Evolutionary conservation across 1,140 invertebrate genomes (phyloP).

Genomic region (Drosophila baimaii): DNA sequence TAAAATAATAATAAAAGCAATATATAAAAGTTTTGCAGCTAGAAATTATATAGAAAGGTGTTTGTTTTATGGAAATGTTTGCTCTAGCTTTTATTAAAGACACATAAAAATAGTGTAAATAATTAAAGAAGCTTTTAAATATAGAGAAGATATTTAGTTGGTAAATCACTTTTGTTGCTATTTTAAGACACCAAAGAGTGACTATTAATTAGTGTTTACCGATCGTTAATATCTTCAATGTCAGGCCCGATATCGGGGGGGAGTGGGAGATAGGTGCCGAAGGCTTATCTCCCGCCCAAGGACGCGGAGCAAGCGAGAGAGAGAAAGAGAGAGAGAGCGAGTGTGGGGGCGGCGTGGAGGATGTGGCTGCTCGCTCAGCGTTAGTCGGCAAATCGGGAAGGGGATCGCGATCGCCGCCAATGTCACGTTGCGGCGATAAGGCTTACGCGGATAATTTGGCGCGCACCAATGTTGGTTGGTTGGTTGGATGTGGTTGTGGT

Average conservation of each 20-base stretch:
- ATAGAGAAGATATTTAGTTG: not conserved
- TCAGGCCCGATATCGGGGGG: not conserved
- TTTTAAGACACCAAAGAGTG: not conserved
- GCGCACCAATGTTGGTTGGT: not conserved
- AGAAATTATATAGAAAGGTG: not conserved
- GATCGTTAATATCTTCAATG: not conserved
- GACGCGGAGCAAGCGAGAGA: too few relatives aligned
- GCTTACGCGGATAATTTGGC: conserved; percentile 3
- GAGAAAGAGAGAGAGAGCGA: too few relatives aligned
- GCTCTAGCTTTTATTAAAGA: not conserved
- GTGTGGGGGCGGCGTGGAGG: not conserved
- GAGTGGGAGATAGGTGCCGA: not conserved
- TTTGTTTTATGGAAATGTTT: not conserved
- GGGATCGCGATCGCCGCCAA: conserved; percentile 1
- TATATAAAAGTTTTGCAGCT: too few relatives aligned
- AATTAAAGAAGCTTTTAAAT: not conserved
- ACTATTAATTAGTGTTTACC: not conserved
- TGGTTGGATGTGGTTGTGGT: not conserved
- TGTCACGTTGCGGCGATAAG: conserved; percentile 55
- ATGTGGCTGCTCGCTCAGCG: conserved; percentile 3
- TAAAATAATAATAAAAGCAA: too few relatives aligned
- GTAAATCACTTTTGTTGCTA: too few relatives aligned
- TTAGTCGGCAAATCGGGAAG: conserved; percentile 31
- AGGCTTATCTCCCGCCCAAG: not conserved
- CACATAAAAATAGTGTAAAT: not conserved